phyloP scores from a whole-genome alignment of 2,797 vertebrate species.

The Vireo griseus region DNA sequence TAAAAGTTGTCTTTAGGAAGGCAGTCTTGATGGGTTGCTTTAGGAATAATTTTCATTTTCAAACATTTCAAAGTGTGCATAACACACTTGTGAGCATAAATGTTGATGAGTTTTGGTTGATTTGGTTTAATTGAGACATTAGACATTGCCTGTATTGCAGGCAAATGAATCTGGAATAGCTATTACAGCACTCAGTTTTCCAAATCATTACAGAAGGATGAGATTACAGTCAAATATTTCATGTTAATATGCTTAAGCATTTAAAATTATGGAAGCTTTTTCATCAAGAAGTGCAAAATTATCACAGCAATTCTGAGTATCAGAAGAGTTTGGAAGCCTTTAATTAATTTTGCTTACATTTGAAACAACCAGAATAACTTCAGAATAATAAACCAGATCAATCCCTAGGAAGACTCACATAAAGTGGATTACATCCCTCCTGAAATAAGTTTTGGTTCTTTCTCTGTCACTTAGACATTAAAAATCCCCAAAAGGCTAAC shows the following conservation, averaged over 20 bases:
- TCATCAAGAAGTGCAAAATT: not conserved
- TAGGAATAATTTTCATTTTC: not conserved
- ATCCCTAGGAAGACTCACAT: not conserved
- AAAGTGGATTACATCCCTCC: not conserved
- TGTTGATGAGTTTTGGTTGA: not conserved
- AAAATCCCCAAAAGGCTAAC: not conserved
- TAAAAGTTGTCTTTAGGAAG: not conserved
- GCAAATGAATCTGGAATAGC: not conserved
- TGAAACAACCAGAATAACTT: conserved; percentile 2
- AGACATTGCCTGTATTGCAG: not conserved
- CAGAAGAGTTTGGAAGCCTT: not conserved
- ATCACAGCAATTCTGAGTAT: not conserved
- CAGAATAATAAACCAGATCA: not conserved
- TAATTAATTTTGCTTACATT: not conserved
- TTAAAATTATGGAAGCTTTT: not conserved
- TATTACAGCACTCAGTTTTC: not conserved
- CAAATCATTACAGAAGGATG: not conserved
- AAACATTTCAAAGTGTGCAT: not conserved
- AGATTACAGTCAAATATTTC: not conserved
- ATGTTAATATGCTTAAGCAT: not conserved
- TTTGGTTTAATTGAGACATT: not conserved
- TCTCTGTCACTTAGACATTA: not conserved
- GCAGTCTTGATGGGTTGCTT: not conserved
- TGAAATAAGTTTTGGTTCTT: not conserved
- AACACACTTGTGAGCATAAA: not conserved